Conservation (phyloP, 2,797 vertebrate genomes). For the Semaprochilodus insignis region DNA sequence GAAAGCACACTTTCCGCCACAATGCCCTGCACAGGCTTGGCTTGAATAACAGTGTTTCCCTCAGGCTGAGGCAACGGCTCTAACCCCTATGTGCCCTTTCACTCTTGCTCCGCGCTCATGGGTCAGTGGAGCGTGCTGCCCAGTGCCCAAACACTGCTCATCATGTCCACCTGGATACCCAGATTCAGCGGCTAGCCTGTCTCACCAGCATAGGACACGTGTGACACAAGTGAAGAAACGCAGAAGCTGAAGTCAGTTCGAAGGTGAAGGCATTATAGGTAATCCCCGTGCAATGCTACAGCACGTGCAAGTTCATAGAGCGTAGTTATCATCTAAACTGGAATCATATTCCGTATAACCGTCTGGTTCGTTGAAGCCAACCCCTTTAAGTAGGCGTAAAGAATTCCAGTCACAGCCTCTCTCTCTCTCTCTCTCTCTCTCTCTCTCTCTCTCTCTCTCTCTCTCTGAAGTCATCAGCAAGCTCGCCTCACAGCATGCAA, state of each 20-base stretch:
- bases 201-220: too few relatives aligned
- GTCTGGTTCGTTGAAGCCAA: not conserved
- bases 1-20: not conserved
- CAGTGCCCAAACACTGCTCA: not conserved
- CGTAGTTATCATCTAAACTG: not conserved
- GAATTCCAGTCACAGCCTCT: constrained; percentile 34
- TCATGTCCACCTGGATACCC: not conserved
- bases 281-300: not conserved
- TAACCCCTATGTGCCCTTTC: not conserved
- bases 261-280: not conserved
- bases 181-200: not conserved
- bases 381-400: not conserved
- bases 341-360: not conserved
- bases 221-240: too few relatives aligned
- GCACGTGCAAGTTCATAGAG: too few relatives aligned
- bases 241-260: not conserved
- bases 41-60: not conserved
- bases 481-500: constrained; percentile 38
- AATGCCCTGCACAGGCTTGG: not conserved
- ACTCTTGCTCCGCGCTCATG: not conserved
- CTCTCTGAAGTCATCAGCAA: constrained; percentile 14
- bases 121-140: not conserved
- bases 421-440: not conserved
- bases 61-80: not conserved
- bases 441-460: not conserved